phyloP scores from a whole-genome alignment of 1,140 invertebrate genomes.

The Elymnias hypermnestra region DNA sequence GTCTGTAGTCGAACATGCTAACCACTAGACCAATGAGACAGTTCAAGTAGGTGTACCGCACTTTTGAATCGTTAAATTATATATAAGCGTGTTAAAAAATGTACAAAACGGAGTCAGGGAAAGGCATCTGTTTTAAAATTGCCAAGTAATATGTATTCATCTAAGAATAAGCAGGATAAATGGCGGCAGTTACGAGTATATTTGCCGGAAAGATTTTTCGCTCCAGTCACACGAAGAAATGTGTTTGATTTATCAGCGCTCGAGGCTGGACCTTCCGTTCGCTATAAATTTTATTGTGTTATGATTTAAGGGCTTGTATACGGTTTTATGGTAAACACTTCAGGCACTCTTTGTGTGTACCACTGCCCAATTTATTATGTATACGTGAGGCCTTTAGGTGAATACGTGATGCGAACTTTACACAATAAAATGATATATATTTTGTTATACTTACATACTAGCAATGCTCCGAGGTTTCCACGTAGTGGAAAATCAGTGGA shows the following conservation, averaged over 20 bases:
- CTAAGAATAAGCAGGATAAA: slow-evolving; percentile 48
- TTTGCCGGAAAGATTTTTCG: slow-evolving; percentile 64
- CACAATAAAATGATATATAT: slow-evolving; percentile 8
- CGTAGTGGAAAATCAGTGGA: too few relatives aligned
- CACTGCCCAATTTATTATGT: slow-evolving; percentile 18
- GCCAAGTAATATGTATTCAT: slow-evolving; percentile 29
- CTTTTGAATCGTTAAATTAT: too few relatives aligned
- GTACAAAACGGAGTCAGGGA: not conserved
- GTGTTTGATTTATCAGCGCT: slow-evolving; percentile 72
- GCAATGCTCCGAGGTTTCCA: too few relatives aligned
- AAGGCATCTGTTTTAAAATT: not conserved
- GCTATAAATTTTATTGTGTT: slow-evolving; percentile 75
- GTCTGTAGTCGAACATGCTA: too few relatives aligned
- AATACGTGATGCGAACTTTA: slow-evolving; percentile 5
- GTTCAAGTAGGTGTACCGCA: too few relatives aligned
- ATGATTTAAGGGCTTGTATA: slow-evolving; percentile 69
- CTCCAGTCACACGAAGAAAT: slow-evolving; percentile 63
- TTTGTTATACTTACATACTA: too few relatives aligned
- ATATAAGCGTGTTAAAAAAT: too few relatives aligned
- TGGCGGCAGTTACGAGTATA: slow-evolving; percentile 45
- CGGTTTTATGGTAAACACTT: slow-evolving; percentile 74
- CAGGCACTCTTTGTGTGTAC: slow-evolving; percentile 50
- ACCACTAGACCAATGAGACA: too few relatives aligned
- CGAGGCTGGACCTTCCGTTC: slow-evolving; percentile 69
- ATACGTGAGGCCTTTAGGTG: not conserved